Percentiles rank a stretch among this genome's conserved stretches.
These are phyloP conservation scores for Orchestes rusci DNA, from an alignment of 2,888 invertebrate species.

Conservation along the genomic window DNA sequence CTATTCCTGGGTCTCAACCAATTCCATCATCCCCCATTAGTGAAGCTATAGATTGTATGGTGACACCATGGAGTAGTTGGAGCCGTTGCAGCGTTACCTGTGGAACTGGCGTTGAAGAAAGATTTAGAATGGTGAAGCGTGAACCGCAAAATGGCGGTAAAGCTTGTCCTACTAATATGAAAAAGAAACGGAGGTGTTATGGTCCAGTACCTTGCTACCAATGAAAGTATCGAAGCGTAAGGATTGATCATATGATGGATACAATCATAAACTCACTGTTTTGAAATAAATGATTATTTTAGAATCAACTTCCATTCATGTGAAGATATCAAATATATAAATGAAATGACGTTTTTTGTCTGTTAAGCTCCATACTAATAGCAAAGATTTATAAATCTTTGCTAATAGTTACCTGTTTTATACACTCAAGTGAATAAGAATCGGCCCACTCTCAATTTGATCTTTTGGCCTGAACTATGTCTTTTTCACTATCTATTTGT, in stretches of 20 bases:
- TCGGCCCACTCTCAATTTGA: no score
- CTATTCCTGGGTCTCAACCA: slow-evolving; percentile 5
- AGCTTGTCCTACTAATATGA: slow-evolving; percentile 54
- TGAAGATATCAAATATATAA: no score
- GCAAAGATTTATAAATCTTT: no score
- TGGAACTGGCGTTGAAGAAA: slow-evolving; percentile 64
- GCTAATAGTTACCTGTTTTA: no score
- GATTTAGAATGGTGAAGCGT: slow-evolving; percentile 56
- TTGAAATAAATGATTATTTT: no score
- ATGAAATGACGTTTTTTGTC: no score
- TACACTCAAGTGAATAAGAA: no score
- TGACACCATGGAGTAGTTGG: slow-evolving; percentile 81
- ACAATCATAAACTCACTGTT: background rate
- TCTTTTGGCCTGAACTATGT: no score
- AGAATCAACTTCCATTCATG: no score
- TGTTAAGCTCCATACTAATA: no score
- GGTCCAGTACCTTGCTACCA: slow-evolving; percentile 33
- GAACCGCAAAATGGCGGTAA: slow-evolving; percentile 57
- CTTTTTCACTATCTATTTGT: no score
- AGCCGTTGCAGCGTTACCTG: slow-evolving; percentile 73
- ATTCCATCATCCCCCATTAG: slow-evolving; percentile 6
- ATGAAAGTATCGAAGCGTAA: background rate
- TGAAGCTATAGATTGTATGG: slow-evolving; percentile 48
- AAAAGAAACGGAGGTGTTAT: slow-evolving; percentile 54
- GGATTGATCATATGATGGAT: background rate